Percentiles rank a stretch among this genome's conserved stretches.
Evolutionary conservation across 2,797 vertebrate genomes (phyloP).

Genomic region (Valencia hispanica): DNA sequence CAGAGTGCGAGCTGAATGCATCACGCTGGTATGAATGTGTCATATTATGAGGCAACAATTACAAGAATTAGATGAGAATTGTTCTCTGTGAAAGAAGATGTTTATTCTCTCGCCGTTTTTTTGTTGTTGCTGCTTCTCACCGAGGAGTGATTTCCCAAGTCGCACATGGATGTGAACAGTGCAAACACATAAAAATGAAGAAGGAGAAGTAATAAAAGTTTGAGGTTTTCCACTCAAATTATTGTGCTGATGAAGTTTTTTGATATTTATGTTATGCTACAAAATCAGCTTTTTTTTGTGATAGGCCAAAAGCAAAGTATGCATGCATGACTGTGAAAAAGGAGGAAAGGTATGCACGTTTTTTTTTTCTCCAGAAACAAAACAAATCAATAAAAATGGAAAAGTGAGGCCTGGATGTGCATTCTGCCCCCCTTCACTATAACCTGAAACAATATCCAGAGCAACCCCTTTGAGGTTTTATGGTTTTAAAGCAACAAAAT

Average conservation of each 20-base stretch:
- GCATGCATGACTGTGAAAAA: background rate
- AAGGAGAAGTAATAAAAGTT: conserved; percentile 14
- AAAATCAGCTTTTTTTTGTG: background rate
- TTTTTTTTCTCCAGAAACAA: too few species aligned
- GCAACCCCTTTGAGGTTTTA: too few species aligned
- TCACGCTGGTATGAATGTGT: conserved; percentile 56
- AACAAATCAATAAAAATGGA: too few species aligned
- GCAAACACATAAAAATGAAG: conserved; percentile 19
- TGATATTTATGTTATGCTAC: background rate
- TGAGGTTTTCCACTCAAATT: background rate
- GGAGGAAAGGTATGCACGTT: background rate
- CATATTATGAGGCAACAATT: conserved; percentile 76
- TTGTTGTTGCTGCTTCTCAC: conserved; percentile 11
- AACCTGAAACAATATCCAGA: background rate
- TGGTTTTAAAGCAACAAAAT: too few species aligned
- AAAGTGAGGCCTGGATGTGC: background rate
- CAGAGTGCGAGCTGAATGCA: conserved; percentile 50
- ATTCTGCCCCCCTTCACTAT: background rate
- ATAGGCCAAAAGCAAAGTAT: background rate
- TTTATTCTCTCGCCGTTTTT: conserved; percentile 49
- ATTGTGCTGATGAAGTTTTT: background rate
- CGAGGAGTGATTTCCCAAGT: conserved; percentile 45
- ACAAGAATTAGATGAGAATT: conserved; percentile 70
- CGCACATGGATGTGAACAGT: conserved; percentile 22
- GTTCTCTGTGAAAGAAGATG: conserved; percentile 30